These are phyloP conservation scores for Telenomus remus DNA, from an alignment of 1,140 invertebrate species.

Conservation along the genomic window DNA sequence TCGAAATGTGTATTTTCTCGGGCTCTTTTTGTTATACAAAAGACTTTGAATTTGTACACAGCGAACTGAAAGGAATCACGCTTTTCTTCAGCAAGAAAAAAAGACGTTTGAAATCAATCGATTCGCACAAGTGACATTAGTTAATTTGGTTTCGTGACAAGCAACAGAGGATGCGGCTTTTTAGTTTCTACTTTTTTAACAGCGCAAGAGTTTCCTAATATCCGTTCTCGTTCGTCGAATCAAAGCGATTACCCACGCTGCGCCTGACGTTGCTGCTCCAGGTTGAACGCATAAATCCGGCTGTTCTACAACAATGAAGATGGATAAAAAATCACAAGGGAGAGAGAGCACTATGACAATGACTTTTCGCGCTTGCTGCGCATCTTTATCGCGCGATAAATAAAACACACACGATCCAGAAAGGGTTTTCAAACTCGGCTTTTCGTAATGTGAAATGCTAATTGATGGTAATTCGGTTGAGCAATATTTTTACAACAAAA, in stretches of 20 bases:
- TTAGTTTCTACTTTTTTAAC: conserved; percentile 69
- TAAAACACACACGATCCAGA: conserved; percentile 23
- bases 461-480: conserved; percentile 35
- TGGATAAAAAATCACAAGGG: conserved; percentile 24
- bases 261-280: conserved; percentile 44
- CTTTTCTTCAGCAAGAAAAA: conserved; percentile 35
- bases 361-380: conserved; percentile 30
- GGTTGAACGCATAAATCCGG: conserved; percentile 55
- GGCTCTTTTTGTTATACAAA: no score
- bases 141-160: conserved; percentile 59
- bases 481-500: conserved; percentile 28
- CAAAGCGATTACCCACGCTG: conserved; percentile 70
- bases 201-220: conserved; percentile 70
- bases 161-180: conserved; percentile 67
- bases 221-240: conserved; percentile 72
- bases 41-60: neutral
- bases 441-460: conserved; percentile 27
- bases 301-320: conserved; percentile 55
- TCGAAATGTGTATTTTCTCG: no score
- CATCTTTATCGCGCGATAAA: conserved; percentile 31
- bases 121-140: conserved; percentile 54
- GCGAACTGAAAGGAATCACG: conserved; percentile 8
- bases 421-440: conserved; percentile 3
- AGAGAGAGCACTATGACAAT: conserved; percentile 26
- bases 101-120: conserved; percentile 22